Base-by-base conservation (phyloP, 2,888 invertebrate species). In the Brachynemurus nebulosus region DNA sequence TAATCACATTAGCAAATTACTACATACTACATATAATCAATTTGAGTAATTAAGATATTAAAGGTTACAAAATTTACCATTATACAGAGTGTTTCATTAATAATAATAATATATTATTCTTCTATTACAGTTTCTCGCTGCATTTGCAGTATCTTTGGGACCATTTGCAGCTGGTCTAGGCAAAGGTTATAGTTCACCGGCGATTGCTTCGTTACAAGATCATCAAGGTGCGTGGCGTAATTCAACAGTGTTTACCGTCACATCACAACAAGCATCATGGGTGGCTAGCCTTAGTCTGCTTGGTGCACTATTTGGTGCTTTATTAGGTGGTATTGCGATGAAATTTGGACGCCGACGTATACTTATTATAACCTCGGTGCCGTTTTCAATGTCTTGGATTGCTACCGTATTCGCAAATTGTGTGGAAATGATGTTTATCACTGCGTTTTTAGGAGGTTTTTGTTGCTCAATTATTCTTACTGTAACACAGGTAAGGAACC, bases 361-460 rank as follows among this genome's bases (percentile, higher is more conserved):
- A 8, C 66, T 86, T 9, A 72, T 85, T 2, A 66, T 78, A 14
- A 79, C 83, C 4, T 81, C 84, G 1, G 71, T 81, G 1, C 86
- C 86, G 0, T 74, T 86, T 62, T 80, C 82, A 38, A 68, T 78
- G 2, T 82, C 86, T 45, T 92, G 90, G 89, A 67, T 86, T 42
- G 68, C 84, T 21, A 88, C 90, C 0, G 81, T 82, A 2, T 72
- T 83, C 48, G 83, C 86, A 11, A 79, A 77, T 30, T 78, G 80
- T 36, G 81, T 86, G 7, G 73, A 80, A 55, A 74, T 84, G 66
- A 81, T 91, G 72, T 86, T 84, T 64, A 70, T 80, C 53, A 86
- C 89, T 0, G 83, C 91, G 44, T 84, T 90, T 59, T 64, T 88
- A 46, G 88, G 86, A 36, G 92, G 91, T 1, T 78, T 84, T 57